phyloP scores from a whole-genome alignment of 1,140 invertebrate species.

The Cepaea nemoralis region DNA sequence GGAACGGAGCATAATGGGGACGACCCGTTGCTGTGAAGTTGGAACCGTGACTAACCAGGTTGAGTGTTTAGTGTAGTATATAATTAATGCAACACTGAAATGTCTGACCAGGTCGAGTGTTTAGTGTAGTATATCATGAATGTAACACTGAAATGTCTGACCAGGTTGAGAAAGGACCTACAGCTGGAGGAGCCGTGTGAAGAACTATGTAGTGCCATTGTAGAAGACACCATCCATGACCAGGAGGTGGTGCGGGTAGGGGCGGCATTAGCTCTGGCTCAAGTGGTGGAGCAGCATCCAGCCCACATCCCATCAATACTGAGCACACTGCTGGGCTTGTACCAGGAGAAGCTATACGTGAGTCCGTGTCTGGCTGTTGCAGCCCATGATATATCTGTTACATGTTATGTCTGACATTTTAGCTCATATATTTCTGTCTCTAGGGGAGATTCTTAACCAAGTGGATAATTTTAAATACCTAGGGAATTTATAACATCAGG shows the following conservation, averaged over 20 bases:
- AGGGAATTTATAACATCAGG: no score
- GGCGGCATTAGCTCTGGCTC: slow-evolving; percentile 82
- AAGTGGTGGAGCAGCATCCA: slow-evolving; percentile 76
- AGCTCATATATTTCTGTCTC: no score
- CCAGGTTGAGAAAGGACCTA: slow-evolving; percentile 78
- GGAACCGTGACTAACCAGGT: no score
- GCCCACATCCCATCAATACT: slow-evolving; percentile 76
- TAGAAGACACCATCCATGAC: slow-evolving; percentile 84
- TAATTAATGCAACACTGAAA: no score
- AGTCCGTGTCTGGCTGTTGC: slow-evolving; percentile 51
- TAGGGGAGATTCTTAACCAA: background rate
- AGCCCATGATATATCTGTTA: background rate
- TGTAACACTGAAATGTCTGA: no score
- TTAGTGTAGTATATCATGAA: no score
- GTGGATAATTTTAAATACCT: no score
- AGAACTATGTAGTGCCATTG: slow-evolving; percentile 75
- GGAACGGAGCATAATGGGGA: no score
- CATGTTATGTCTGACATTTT: no score
- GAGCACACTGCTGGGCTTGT: slow-evolving; percentile 80
- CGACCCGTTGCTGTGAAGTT: no score
- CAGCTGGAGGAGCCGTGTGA: slow-evolving; percentile 75
- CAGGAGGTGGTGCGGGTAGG: slow-evolving; percentile 85
- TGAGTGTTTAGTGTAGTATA: no score
- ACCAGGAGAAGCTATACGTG: slow-evolving; percentile 82
- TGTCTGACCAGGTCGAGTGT: no score